phyloP scores from a whole-genome alignment of 2,888 invertebrate genomes.

The Andricus curvator region DNA sequence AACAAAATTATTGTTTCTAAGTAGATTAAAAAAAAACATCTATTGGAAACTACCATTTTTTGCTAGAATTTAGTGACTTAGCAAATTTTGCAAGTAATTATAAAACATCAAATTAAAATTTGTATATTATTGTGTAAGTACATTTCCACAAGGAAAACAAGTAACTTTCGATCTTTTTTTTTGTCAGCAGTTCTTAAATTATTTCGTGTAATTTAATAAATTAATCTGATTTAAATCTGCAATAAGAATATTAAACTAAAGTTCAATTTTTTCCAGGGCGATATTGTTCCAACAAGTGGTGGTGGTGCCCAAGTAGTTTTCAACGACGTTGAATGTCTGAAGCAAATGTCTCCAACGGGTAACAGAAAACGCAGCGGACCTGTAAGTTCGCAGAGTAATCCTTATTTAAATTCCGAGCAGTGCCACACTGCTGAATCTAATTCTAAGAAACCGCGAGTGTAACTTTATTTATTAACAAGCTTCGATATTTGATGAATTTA shows the following conservation, averaged over 20 bases:
- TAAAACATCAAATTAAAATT: too few relatives aligned
- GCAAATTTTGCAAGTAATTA: too few relatives aligned
- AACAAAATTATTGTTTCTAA: too few relatives aligned
- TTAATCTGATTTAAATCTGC: not conserved
- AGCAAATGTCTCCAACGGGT: constrained; percentile 87
- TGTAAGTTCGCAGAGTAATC: constrained; percentile 44
- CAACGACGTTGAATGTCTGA: constrained; percentile 94
- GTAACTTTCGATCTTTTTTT: too few relatives aligned
- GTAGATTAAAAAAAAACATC: too few relatives aligned
- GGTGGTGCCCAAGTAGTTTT: constrained; percentile 98
- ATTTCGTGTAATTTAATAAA: not conserved
- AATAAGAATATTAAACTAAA: constrained; percentile 1
- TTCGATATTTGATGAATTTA: constrained; percentile 1
- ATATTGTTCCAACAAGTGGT: constrained; percentile 94
- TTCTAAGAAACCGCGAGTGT: constrained; percentile 54
- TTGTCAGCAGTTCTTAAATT: too few relatives aligned
- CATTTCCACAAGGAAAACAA: too few relatives aligned
- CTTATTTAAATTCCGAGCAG: constrained; percentile 46
- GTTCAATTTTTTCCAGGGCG: constrained; percentile 81
- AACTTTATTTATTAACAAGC: constrained; percentile 11
- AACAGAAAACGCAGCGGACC: constrained; percentile 72
- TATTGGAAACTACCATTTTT: too few relatives aligned
- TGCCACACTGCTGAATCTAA: constrained; percentile 43
- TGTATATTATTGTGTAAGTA: too few relatives aligned
- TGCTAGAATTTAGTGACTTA: too few relatives aligned